Conservation (phyloP, 2,113 vertebrate species). For the Engraulis encrasicolus region DNA sequence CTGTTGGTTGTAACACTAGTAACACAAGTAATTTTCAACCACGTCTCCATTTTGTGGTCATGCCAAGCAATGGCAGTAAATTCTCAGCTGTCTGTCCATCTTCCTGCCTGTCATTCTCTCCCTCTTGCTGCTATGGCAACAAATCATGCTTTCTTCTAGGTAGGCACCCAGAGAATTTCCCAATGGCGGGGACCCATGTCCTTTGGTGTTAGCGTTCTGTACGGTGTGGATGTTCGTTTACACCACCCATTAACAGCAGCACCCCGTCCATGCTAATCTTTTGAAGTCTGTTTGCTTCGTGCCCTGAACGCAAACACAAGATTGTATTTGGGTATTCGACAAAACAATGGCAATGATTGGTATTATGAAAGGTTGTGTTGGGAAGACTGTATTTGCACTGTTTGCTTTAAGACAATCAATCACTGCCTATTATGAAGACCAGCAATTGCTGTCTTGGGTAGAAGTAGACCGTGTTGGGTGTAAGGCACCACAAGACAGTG, state of each 20-base stretch:
- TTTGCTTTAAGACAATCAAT: too few relatives aligned
- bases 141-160: background rate
- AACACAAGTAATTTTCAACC: background rate
- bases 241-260: background rate
- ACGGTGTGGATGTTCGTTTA: background rate
- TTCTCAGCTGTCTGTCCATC: slow-evolving; percentile 12
- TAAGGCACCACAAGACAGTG: background rate
- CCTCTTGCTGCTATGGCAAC: slow-evolving; percentile 13
- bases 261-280: background rate
- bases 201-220: background rate
- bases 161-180: slow-evolving; percentile 2
- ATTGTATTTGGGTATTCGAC: too few relatives aligned
- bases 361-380: too few relatives aligned
- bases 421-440: too few relatives aligned
- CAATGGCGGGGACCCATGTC: background rate
- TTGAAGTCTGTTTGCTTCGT: background rate
- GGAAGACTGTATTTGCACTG: too few relatives aligned
- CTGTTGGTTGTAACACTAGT: too few relatives aligned
- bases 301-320: background rate
- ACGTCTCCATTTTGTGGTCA: slow-evolving; percentile 15
- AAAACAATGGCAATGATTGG: too few relatives aligned
- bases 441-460: too few relatives aligned
- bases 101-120: slow-evolving; percentile 12
- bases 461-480: too few relatives aligned
- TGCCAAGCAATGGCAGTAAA: background rate